Conservation (phyloP, 2,113 vertebrate genomes). For the Jacana jacana region DNA sequence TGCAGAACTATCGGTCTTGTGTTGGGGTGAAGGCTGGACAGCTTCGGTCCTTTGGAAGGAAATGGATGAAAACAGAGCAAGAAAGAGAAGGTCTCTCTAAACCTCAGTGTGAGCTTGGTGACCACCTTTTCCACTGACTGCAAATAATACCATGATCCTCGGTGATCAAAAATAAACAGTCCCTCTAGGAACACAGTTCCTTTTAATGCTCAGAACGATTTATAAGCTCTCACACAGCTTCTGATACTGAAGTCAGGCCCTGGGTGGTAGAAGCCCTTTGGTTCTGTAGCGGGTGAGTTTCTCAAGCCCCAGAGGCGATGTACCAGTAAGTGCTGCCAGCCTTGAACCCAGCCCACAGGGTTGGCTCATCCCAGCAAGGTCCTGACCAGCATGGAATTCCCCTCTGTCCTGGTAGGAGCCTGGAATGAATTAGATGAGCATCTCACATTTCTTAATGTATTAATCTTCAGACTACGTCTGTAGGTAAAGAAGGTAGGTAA, state of each 20-base stretch:
- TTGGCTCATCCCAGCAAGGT: rapidly evolving
- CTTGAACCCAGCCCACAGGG: rapidly evolving
- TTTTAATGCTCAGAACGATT: not conserved
- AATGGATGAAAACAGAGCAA: not conserved
- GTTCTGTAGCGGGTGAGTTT: not conserved
- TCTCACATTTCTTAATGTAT: not conserved
- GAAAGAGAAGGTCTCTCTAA: not conserved
- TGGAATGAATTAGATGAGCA: not conserved
- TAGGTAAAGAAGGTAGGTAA: not conserved
- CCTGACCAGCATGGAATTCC: not conserved
- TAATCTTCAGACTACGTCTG: not conserved
- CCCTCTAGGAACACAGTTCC: not conserved
- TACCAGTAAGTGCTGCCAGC: not conserved
- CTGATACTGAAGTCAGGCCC: not conserved
- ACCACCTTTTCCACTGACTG: not conserved
- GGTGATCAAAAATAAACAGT: not conserved
- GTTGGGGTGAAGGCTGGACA: not conserved
- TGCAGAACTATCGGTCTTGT: too few relatives aligned
- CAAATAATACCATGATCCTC: not conserved
- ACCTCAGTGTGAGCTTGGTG: not conserved
- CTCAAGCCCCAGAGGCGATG: not conserved
- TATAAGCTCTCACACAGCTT: not conserved
- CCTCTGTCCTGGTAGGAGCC: not conserved
- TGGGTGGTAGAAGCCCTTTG: not conserved
- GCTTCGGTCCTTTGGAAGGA: not conserved